phyloP scores from a whole-genome alignment of 2,888 invertebrate genomes.

The Cheilosia impressa region DNA sequence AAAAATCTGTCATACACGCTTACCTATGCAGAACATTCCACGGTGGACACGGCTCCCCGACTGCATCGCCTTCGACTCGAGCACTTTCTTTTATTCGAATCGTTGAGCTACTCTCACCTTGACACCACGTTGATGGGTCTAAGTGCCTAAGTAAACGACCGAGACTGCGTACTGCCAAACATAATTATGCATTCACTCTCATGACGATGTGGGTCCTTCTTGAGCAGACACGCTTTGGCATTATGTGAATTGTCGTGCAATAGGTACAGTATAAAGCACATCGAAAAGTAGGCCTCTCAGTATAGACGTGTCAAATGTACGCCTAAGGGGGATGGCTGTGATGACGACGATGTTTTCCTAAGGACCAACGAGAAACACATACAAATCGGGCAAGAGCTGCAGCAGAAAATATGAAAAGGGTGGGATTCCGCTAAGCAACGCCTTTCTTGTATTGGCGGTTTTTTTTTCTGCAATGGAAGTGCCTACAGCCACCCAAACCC shows the following conservation, averaged over 20 bases:
- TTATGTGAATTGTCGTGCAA: slow-evolving; percentile 17
- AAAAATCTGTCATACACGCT: neutral
- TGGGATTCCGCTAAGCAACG: slow-evolving; percentile 71
- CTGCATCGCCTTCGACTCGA: slow-evolving; percentile 7
- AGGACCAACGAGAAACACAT: slow-evolving; percentile 63
- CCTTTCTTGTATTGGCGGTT: slow-evolving; percentile 50
- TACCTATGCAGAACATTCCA: neutral
- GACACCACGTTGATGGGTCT: slow-evolving; percentile 56
- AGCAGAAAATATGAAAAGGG: slow-evolving; percentile 49
- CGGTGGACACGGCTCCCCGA: slow-evolving; percentile 21
- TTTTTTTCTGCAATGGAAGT: slow-evolving; percentile 37
- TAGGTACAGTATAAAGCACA: neutral
- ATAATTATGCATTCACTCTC: slow-evolving; percentile 33
- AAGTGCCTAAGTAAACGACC: slow-evolving; percentile 68
- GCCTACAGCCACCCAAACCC: slow-evolving; percentile 44
- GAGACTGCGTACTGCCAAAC: slow-evolving; percentile 64
- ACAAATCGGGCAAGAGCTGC: slow-evolving; percentile 37
- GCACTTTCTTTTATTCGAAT: slow-evolving; percentile 10
- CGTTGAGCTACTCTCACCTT: slow-evolving; percentile 53
- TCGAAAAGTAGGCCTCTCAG: slow-evolving; percentile 62
- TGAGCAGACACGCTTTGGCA: slow-evolving; percentile 3
- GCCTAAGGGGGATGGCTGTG: slow-evolving; percentile 65
- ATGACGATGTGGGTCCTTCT: slow-evolving; percentile 45
- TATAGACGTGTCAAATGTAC: slow-evolving; percentile 59
- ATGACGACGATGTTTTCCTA: slow-evolving; percentile 55